Percentiles rank a stretch among this genome's conserved stretches.
Conservation (phyloP, 2,113 vertebrate species). For the Odontophorus gujanensis region DNA sequence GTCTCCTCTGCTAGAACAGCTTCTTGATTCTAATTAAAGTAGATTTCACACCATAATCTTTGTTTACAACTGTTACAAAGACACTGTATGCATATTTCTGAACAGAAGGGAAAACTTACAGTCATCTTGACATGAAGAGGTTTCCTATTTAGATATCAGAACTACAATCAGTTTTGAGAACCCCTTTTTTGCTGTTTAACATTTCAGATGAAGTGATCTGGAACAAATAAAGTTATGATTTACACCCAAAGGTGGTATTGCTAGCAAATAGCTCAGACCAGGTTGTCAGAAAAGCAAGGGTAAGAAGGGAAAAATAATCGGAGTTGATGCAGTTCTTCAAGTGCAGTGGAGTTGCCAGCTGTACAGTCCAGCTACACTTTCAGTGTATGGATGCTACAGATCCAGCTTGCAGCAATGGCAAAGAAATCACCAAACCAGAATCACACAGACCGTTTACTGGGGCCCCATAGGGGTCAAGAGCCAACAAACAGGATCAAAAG, state of each 20-base stretch:
- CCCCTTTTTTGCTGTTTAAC: not conserved
- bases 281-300: not conserved
- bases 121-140: not conserved
- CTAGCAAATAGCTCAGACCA: not conserved
- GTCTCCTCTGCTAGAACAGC: not conserved
- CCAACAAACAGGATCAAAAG: not conserved
- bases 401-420: accelerated
- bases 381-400: accelerated
- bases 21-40: not conserved
- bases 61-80: not conserved
- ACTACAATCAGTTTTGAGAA: not conserved
- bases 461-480: not conserved
- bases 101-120: not conserved
- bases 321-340: not conserved
- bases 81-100: not conserved
- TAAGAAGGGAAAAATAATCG: not conserved
- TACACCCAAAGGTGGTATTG: not conserved
- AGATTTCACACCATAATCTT: not conserved
- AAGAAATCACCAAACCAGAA: not conserved
- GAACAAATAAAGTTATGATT: conserved; percentile 14
- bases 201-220: conserved; percentile 6
- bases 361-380: not conserved
- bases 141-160: not conserved
- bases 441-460: accelerated
- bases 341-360: not conserved